Conservation (phyloP, 2,797 vertebrate genomes). For the Poecilia wingei region DNA sequence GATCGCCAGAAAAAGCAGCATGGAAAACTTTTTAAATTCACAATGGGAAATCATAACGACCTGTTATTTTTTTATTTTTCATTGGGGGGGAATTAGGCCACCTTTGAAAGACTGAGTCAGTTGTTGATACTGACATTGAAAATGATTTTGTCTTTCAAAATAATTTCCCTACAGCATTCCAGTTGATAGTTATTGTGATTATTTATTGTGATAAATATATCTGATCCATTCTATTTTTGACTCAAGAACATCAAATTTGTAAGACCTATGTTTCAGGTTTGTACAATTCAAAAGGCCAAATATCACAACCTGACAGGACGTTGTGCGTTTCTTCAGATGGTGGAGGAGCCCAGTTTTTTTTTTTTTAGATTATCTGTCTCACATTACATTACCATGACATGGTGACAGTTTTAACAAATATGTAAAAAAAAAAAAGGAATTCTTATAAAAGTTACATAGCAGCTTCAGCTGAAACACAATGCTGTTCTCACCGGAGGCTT, state of each 20-base stretch:
- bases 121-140: neutral
- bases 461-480: too few species aligned
- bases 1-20: neutral
- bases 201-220: neutral
- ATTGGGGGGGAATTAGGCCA: neutral
- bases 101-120: neutral
- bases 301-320: too few species aligned
- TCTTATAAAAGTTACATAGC: too few species aligned
- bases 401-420: too few species aligned
- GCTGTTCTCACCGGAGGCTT: neutral
- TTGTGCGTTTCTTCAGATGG: too few species aligned
- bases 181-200: neutral
- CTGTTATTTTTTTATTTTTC: neutral
- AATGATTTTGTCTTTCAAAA: neutral
- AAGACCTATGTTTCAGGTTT: neutral
- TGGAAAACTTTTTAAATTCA: neutral
- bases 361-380: too few species aligned
- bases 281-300: neutral
- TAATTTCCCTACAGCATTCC: neutral
- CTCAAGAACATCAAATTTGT: neutral
- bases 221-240: neutral
- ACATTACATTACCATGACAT: too few species aligned
- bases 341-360: too few species aligned
- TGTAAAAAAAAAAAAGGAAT: too few species aligned
- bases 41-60: neutral